phyloP scores from a whole-genome alignment of 1,140 invertebrate species.

The Cydia fagiglandana region DNA sequence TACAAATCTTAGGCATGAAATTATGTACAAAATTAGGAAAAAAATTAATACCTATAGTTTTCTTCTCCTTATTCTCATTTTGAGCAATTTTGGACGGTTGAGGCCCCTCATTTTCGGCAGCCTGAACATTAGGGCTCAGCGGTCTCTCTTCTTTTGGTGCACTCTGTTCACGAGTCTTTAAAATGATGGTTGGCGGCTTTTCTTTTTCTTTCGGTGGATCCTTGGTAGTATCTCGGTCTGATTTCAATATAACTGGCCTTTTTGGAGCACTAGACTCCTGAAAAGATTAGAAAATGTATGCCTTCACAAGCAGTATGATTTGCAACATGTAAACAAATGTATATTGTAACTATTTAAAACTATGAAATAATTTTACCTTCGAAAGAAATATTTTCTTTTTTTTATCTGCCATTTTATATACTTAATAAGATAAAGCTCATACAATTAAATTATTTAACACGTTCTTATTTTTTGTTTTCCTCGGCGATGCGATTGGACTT shows the following conservation, averaged over 20 bases:
- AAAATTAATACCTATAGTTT: constrained; percentile 47
- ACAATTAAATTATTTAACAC: no score
- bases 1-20: no score
- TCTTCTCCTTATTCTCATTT: constrained; percentile 77
- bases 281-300: constrained; percentile 34
- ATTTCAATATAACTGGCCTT: constrained; percentile 73
- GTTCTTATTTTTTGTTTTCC: no score
- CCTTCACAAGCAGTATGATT: background rate
- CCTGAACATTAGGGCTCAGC: constrained; percentile 64
- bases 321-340: constrained; percentile 32
- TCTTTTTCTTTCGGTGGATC: constrained; percentile 70
- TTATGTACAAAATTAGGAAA: background rate
- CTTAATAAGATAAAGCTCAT: background rate
- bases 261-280: constrained; percentile 61
- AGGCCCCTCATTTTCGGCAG: constrained; percentile 57
- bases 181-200: constrained; percentile 74
- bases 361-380: constrained; percentile 48
- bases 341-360: background rate
- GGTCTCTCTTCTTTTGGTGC: constrained; percentile 73
- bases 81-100: constrained; percentile 73
- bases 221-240: constrained; percentile 66
- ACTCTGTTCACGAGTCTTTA: constrained; percentile 75
- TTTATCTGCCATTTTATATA: constrained; percentile 62
- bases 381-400: constrained; percentile 70
- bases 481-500: no score